These are phyloP conservation scores for Drosophila ananassae DNA, from an alignment of 1,140 invertebrate genomes.

Conservation along the genomic window DNA sequence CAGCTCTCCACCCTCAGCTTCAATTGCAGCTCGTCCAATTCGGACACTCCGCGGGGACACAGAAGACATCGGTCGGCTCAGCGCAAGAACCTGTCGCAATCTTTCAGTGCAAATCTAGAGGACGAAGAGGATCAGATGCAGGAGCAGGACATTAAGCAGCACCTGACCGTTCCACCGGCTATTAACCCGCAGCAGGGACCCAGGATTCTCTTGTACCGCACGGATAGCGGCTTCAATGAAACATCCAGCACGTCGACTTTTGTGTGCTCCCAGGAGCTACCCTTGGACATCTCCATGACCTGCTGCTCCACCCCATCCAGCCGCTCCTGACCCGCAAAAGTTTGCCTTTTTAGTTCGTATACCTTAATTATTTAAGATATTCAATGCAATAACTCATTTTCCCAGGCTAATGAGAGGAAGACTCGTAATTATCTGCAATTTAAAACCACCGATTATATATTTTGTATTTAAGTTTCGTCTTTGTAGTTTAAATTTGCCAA, in stretches of 20 bases:
- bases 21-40: slow-evolving; percentile 77
- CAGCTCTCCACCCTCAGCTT: slow-evolving; percentile 65
- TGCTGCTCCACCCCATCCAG: slow-evolving; percentile 77
- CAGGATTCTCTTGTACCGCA: slow-evolving; percentile 57
- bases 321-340: slow-evolving; percentile 41
- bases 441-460: slow-evolving; percentile 33
- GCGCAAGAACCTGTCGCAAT: slow-evolving; percentile 82
- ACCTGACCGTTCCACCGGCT: background rate
- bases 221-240: slow-evolving; percentile 83
- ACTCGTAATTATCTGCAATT: slow-evolving; percentile 32
- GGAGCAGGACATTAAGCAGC: slow-evolving; percentile 9
- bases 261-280: slow-evolving; percentile 57
- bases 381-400: slow-evolving; percentile 55
- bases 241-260: slow-evolving; percentile 68
- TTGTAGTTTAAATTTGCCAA: slow-evolving; percentile 34
- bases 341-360: background rate
- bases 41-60: slow-evolving; percentile 71
- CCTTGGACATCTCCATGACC: slow-evolving; percentile 67
- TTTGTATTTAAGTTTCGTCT: slow-evolving; percentile 18
- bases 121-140: slow-evolving; percentile 36
- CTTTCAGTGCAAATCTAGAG: slow-evolving; percentile 64
- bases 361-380: slow-evolving; percentile 29
- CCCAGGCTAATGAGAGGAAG: slow-evolving; percentile 26
- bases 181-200: slow-evolving; percentile 4
- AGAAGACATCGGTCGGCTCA: slow-evolving; percentile 65